Percentiles rank a stretch among this genome's conserved stretches.
These are phyloP conservation scores for Dasysyrphus tricinctus DNA, from an alignment of 2,888 invertebrate genomes.

Conservation along the genomic window DNA sequence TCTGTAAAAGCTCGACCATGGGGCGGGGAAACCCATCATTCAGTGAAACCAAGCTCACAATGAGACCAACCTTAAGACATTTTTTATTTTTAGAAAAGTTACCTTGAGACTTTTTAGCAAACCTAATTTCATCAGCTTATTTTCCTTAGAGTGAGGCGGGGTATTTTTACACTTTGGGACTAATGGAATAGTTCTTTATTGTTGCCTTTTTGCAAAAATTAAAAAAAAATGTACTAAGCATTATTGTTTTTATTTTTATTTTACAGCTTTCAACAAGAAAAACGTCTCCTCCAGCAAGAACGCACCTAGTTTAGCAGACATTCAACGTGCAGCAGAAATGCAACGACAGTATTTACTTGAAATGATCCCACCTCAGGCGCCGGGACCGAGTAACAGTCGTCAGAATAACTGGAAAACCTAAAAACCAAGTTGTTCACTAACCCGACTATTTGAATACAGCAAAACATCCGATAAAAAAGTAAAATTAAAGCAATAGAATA, in stretches of 20 bases:
- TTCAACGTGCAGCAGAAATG: constrained; percentile 93
- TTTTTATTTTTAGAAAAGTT: too few relatives aligned
- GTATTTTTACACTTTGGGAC: too few relatives aligned
- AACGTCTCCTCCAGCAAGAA: constrained; percentile 81
- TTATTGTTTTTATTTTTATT: constrained; percentile 1
- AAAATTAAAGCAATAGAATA: constrained; percentile 42
- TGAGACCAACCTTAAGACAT: too few relatives aligned
- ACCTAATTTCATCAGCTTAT: too few relatives aligned
- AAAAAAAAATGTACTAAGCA: not conserved
- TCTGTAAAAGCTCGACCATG: too few relatives aligned
- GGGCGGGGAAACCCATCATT: too few relatives aligned
- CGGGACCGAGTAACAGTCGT: constrained; percentile 82
- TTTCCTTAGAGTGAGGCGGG: too few relatives aligned
- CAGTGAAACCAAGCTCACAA: too few relatives aligned
- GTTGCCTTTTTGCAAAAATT: too few relatives aligned
- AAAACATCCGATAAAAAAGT: constrained; percentile 41
- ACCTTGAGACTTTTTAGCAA: too few relatives aligned
- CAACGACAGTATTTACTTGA: constrained; percentile 98
- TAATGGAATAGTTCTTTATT: too few relatives aligned
- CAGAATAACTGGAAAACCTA: constrained; percentile 84
- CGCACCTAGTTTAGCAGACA: constrained; percentile 86
- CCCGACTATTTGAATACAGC: constrained; percentile 18
- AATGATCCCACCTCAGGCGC: constrained; percentile 91
- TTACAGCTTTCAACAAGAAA: constrained; percentile 80
- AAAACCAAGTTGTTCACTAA: constrained; percentile 55